Base-by-base conservation (phyloP, 2,113 vertebrate species). In the Geococcyx californianus region DNA sequence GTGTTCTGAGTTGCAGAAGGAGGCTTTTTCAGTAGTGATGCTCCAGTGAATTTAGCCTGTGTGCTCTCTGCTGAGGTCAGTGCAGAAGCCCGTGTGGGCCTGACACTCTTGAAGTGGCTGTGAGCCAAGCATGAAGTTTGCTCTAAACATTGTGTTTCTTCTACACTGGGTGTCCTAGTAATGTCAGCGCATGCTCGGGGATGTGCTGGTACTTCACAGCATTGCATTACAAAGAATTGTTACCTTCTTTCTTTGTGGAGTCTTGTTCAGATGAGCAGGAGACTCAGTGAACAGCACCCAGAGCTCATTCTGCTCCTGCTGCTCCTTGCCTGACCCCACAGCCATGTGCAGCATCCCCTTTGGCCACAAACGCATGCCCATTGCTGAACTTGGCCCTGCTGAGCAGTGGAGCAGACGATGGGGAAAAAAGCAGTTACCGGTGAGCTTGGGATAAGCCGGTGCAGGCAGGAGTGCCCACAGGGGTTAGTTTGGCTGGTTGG, bases 291-390 rank as follows among this genome's bases (percentile, higher is more conserved):
- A 56, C 55, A 28, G 40, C 15, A 15, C 18, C 26, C 78, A 16
- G 40, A 38, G n/a, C 16, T 56, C 34, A 11, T 67, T 58, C 42
- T 58, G 21, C 63, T 36, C 49, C 21, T 58, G 21, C 63, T 68
- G 63, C 28, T 58, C 64, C 54, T 51, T 16, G 17, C 9, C 60
- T n/a, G 20, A 56, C 26, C 26, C n/a, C 63, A 36, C 21, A 19
- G 52, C n/a, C 29, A 33, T 1, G 1, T 33, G 28, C n/a, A 24
- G 21, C 34, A 17, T 26, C 45, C 44, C 52, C 26, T 56, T 58
- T 9, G 68, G 28, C n/a, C 29, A 8, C 1, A 4, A 63, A 45
- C 2, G 0, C 17, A 17, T 9, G n/a, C 38, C 59, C 21, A 13
- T 33, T 26, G 69, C 47, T 55, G 28, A 64, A 33, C 59, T 16